Conservation (phyloP, 2,797 vertebrate species). For the Gephyroberyx darwinii region DNA sequence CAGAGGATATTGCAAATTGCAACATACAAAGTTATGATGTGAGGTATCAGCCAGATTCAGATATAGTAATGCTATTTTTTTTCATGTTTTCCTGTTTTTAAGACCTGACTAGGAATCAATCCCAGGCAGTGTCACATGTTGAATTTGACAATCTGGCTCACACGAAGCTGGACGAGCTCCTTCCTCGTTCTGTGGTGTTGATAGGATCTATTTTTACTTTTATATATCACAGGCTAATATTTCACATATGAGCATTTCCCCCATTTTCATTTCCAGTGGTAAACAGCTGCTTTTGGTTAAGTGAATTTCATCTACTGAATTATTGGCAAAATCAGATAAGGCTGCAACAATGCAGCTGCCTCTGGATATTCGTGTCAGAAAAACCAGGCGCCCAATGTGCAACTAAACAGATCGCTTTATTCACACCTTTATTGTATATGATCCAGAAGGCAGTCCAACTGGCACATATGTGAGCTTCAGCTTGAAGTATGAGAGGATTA, state of each 20-base stretch:
- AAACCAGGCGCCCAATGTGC: slow-evolving; percentile 5
- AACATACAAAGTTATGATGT: not conserved
- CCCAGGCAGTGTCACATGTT: not conserved
- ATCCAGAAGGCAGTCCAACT: not conserved
- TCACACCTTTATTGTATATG: slow-evolving; percentile 5
- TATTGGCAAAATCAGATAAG: slow-evolving; percentile 34
- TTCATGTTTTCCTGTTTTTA: not conserved
- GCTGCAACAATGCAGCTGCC: slow-evolving; percentile 13
- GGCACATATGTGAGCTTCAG: not conserved
- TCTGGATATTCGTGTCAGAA: slow-evolving; percentile 5
- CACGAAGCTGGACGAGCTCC: slow-evolving; percentile 3
- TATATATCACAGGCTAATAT: slow-evolving; percentile 16
- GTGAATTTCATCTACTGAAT: slow-evolving; percentile 43
- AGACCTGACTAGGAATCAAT: not conserved
- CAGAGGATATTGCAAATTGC: not conserved
- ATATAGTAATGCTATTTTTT: not conserved
- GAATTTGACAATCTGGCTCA: not conserved
- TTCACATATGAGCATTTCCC: slow-evolving; percentile 33
- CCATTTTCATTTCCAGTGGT: slow-evolving; percentile 20
- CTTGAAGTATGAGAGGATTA: not conserved
- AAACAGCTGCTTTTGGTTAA: slow-evolving; percentile 34
- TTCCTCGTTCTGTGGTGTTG: slow-evolving; percentile 5
- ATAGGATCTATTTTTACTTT: slow-evolving; percentile 15
- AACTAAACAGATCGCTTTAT: slow-evolving; percentile 2
- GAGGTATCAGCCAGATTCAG: not conserved